Evolutionary conservation across 2,113 vertebrate species (phyloP).

Genomic region (Gopherus flavomarginatus): DNA sequence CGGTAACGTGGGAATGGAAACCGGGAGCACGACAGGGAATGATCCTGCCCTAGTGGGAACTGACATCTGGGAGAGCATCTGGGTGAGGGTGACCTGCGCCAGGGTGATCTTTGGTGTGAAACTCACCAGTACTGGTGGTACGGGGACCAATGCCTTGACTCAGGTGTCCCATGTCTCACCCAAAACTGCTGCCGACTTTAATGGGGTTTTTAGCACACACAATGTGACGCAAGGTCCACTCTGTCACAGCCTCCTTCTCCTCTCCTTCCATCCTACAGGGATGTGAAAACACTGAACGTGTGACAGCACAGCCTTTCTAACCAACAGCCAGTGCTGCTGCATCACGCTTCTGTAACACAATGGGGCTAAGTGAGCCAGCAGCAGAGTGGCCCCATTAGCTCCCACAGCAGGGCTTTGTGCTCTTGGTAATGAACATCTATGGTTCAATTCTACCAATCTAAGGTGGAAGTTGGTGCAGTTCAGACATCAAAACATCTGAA

Average conservation of each 20-base stretch:
- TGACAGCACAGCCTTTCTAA: background rate
- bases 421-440: background rate
- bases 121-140: too few relatives aligned
- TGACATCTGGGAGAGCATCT: too few relatives aligned
- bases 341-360: background rate
- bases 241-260: background rate
- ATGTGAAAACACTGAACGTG: background rate
- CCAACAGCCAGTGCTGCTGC: background rate
- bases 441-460: rapidly evolving
- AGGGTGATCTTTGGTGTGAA: too few relatives aligned
- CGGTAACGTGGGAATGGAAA: too few relatives aligned
- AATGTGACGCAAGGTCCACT: background rate
- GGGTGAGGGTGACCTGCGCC: too few relatives aligned
- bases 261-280: background rate
- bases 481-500: background rate
- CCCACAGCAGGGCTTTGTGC: too few relatives aligned
- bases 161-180: too few relatives aligned
- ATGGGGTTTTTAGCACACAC: background rate
- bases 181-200: background rate
- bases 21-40: too few relatives aligned
- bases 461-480: rapidly evolving
- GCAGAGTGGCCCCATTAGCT: background rate
- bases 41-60: too few relatives aligned
- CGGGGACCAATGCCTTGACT: too few relatives aligned
- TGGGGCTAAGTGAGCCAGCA: background rate